Percentiles rank a stretch among this genome's conserved stretches.
Conservation (phyloP, 2,113 vertebrate genomes). For the Gopherus evgoodei region DNA sequence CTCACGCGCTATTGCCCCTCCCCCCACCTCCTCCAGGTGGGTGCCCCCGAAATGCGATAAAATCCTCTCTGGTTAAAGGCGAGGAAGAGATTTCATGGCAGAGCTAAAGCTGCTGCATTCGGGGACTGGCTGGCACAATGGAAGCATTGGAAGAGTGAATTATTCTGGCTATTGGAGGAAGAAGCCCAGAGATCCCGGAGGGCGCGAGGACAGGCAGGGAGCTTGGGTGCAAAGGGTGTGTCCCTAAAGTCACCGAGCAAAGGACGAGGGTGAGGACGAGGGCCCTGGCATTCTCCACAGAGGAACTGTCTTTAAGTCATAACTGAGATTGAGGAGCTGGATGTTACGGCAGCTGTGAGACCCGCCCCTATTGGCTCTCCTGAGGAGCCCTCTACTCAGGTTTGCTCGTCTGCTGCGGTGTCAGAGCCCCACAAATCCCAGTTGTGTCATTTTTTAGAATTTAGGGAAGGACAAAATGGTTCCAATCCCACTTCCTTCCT, state of each 20-base stretch:
- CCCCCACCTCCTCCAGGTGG: constrained; percentile 29
- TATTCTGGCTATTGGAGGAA: neutral
- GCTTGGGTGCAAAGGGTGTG: constrained; percentile 12
- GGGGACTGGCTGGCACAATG: neutral
- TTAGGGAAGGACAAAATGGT: neutral
- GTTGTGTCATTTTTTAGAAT: neutral
- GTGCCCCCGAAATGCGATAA: neutral
- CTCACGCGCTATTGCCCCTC: neutral
- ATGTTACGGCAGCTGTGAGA: constrained; percentile 48
- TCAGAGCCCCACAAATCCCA: constrained; percentile 10
- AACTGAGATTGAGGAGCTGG: constrained; percentile 49
- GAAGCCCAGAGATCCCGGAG: constrained; percentile 2
- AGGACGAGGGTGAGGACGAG: neutral
- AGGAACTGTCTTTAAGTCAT: neutral
- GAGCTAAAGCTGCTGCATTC: neutral
- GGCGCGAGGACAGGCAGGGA: neutral
- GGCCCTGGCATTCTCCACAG: neutral
- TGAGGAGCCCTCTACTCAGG: neutral
- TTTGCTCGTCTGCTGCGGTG: neutral
- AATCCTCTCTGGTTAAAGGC: neutral
- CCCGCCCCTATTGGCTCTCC: constrained; percentile 6
- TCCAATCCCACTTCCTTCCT: neutral
- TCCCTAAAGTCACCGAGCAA: neutral
- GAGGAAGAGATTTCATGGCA: neutral
- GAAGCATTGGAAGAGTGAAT: neutral